Evolutionary conservation across 2,797 vertebrate species (phyloP).

Genomic region (Spea hammondii): DNA sequence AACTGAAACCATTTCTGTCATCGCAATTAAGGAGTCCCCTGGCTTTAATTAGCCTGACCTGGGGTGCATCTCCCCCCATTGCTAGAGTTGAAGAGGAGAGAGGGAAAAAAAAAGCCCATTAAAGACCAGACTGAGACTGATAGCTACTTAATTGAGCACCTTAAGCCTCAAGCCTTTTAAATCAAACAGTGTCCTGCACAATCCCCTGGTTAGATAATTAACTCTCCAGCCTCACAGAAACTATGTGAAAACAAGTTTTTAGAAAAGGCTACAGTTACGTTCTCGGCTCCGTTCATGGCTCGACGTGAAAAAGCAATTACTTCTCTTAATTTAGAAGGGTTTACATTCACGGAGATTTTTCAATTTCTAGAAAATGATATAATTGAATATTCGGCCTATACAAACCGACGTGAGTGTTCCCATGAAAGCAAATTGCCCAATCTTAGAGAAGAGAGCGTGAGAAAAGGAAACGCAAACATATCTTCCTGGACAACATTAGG

Average conservation of each 20-base stretch:
- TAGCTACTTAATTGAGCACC: conserved; percentile 98
- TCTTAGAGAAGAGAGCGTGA: conserved; percentile 47
- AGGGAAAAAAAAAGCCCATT: conserved; percentile 79
- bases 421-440: conserved; percentile 36
- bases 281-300: conserved; percentile 60
- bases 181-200: conserved; percentile 91
- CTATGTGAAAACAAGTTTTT: conserved; percentile 68
- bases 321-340: conserved; percentile 49
- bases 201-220: conserved; percentile 90
- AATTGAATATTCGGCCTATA: conserved; percentile 46
- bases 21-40: conserved; percentile 95
- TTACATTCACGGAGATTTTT: conserved; percentile 51
- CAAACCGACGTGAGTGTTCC: conserved; percentile 29
- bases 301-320: conserved; percentile 58
- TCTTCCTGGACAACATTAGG: conserved; percentile 43
- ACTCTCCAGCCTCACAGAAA: conserved; percentile 71
- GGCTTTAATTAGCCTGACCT: conserved; percentile 96
- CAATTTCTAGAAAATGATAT: conserved; percentile 51
- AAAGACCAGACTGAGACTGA: conserved; percentile 92
- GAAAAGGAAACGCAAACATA: conserved; percentile 49
- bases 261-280: conserved; percentile 65
- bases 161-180: conserved; percentile 93
- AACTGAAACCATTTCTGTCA: conserved; percentile 91
- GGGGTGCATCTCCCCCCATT: conserved; percentile 74
- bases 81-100: conserved; percentile 81